Evolutionary conservation across 2,113 vertebrate genomes (phyloP).

Genomic region (Struthidea cinerea): DNA sequence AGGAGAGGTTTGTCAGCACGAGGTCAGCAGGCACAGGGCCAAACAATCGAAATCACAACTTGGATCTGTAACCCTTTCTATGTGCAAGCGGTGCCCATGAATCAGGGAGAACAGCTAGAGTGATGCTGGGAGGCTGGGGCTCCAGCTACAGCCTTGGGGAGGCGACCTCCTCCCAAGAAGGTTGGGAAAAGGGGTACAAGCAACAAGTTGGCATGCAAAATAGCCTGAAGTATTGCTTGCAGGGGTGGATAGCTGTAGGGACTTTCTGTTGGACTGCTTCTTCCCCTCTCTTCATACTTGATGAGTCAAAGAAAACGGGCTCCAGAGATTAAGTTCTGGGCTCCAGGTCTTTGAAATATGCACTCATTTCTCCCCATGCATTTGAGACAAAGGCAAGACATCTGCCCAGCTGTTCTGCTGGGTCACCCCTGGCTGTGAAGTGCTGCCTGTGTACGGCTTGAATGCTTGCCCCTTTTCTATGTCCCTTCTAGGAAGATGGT

Average conservation of each 20-base stretch:
- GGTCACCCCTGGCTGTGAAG: background rate
- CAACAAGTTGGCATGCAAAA: background rate
- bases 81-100: fast-evolving
- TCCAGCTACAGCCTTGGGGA: background rate
- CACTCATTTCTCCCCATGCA: background rate
- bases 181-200: background rate
- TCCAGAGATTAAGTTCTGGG: background rate
- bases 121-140: background rate
- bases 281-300: background rate
- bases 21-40: slow-evolving; percentile 12
- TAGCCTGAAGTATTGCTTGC: background rate
- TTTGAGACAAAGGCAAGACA: background rate
- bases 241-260: background rate
- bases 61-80: background rate
- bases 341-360: background rate
- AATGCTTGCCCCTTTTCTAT: background rate
- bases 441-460: background rate
- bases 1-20: slow-evolving; percentile 37
- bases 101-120: background rate
- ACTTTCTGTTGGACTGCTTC: background rate
- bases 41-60: slow-evolving; percentile 14
- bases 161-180: background rate
- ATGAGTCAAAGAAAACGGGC: background rate
- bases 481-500: background rate
- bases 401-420: background rate